Conservation (phyloP, 2,113 vertebrate species). For the Odontesthes bonariensis region DNA sequence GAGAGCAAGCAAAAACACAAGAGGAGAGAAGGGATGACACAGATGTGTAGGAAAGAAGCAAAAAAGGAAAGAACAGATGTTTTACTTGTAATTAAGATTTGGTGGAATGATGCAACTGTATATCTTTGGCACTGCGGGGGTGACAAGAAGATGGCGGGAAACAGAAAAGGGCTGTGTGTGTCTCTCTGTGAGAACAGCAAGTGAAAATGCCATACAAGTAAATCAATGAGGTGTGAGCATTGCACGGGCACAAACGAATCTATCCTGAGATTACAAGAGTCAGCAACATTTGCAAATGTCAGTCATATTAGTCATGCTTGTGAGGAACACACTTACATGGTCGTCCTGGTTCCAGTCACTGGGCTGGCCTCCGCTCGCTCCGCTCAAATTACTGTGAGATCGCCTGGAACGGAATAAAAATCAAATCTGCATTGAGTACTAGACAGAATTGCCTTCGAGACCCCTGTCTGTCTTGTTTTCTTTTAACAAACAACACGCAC, state of each 20-base stretch:
- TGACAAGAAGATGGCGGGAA: constrained; percentile 17
- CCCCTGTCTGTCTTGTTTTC: not conserved
- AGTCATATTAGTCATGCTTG: constrained; percentile 21
- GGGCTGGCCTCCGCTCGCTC: constrained; percentile 85
- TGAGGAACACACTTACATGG: constrained; percentile 81
- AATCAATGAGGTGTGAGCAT: constrained; percentile 39
- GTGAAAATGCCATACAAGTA: constrained; percentile 34
- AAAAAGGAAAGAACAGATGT: constrained; percentile 56
- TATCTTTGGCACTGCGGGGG: constrained; percentile 31
- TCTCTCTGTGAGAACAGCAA: constrained; percentile 20
- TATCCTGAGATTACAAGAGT: constrained; percentile 25
- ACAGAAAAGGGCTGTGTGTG: constrained; percentile 21
- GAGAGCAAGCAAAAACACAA: constrained; percentile 13
- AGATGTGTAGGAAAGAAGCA: constrained; percentile 15
- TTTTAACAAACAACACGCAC: constrained; percentile 9
- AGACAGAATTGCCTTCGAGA: not conserved
- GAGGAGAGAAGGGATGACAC: not conserved
- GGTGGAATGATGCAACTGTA: constrained; percentile 48
- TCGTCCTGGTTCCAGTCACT: constrained; percentile 92
- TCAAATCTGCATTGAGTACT: constrained; percentile 7
- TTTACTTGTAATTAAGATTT: constrained; percentile 59
- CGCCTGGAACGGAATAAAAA: constrained; percentile 79
- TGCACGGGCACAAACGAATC: constrained; percentile 25
- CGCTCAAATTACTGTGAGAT: constrained; percentile 90
- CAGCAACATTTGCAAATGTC: constrained; percentile 45